Evolutionary conservation across 1,140 invertebrate genomes (phyloP).

Genomic region (Sminthurinus signatus): DNA sequence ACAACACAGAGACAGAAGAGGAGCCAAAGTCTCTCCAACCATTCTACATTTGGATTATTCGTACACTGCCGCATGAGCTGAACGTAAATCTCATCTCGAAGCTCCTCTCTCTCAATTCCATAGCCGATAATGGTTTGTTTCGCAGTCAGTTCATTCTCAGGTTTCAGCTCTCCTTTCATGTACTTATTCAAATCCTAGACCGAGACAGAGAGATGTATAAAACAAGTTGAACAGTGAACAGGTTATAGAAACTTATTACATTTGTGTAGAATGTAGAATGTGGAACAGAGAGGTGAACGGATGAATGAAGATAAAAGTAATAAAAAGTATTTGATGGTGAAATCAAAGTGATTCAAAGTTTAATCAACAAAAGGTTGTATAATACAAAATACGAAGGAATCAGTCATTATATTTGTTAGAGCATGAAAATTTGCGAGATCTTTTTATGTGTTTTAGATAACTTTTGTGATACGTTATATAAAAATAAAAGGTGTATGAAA

Average conservation of each 20-base stretch:
- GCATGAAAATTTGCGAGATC: too few relatives aligned
- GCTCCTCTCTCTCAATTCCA: constrained; percentile 78
- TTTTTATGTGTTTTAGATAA: too few relatives aligned
- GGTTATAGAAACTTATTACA: too few relatives aligned
- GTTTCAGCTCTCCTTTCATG: constrained; percentile 72
- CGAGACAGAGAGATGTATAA: too few relatives aligned
- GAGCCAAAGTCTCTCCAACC: constrained; percentile 69
- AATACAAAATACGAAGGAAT: too few relatives aligned
- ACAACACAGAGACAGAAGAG: constrained; percentile 81
- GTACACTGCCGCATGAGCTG: constrained; percentile 75
- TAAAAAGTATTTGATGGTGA: constrained; percentile 1
- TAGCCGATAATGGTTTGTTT: constrained; percentile 79
- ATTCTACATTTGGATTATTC: constrained; percentile 74
- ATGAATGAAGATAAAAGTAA: not conserved
- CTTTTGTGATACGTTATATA: too few relatives aligned
- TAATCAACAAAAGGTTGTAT: too few relatives aligned
- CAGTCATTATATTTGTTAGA: too few relatives aligned
- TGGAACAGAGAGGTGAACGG: too few relatives aligned
- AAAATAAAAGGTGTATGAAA: too few relatives aligned
- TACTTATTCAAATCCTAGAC: constrained; percentile 77
- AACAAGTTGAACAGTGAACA: too few relatives aligned
- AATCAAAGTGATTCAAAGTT: not conserved
- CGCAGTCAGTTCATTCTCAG: constrained; percentile 69
- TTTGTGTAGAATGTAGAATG: too few relatives aligned
- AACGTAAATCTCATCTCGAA: constrained; percentile 81